Evolutionary conservation across 2,888 invertebrate genomes (phyloP).

Genomic region (Cyclophora albipunctata): DNA sequence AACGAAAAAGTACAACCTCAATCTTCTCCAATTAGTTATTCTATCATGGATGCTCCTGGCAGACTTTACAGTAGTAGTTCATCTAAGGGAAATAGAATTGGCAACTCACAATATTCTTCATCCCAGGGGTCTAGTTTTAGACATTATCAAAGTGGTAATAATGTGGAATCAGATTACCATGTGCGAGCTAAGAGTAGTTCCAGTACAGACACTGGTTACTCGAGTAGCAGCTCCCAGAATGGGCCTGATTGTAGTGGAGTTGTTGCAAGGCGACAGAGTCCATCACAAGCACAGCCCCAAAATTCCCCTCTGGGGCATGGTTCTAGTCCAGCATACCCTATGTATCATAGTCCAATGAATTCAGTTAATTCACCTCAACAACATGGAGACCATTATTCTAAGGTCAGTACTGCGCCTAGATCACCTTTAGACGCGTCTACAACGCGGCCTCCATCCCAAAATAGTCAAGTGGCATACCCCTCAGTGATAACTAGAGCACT

Average conservation of each 20-base stretch:
- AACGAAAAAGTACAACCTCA: constrained; percentile 73
- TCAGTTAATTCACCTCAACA: constrained; percentile 84
- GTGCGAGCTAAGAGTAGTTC: constrained; percentile 77
- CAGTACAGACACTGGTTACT: constrained; percentile 78
- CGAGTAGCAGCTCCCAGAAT: constrained; percentile 77
- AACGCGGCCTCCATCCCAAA: constrained; percentile 76
- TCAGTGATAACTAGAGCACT: constrained; percentile 87
- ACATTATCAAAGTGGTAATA: constrained; percentile 78
- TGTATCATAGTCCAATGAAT: constrained; percentile 89
- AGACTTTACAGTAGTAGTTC: constrained; percentile 76
- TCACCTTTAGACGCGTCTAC: constrained; percentile 83
- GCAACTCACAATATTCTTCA: constrained; percentile 68
- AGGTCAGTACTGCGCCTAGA: constrained; percentile 75
- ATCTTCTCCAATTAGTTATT: constrained; percentile 85
- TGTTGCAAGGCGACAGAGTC: constrained; percentile 81
- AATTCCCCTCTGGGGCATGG: constrained; percentile 84
- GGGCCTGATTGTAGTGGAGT: constrained; percentile 80
- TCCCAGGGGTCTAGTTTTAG: constrained; percentile 75
- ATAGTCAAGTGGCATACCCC: constrained; percentile 83
- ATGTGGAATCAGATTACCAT: constrained; percentile 78
- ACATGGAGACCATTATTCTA: constrained; percentile 71
- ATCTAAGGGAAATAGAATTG: constrained; percentile 65
- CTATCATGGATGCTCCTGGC: constrained; percentile 82
- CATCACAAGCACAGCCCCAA: constrained; percentile 81
- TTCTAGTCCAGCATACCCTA: constrained; percentile 86